Base-by-base conservation (phyloP, 2,113 vertebrate species). In the Pipa parva region DNA sequence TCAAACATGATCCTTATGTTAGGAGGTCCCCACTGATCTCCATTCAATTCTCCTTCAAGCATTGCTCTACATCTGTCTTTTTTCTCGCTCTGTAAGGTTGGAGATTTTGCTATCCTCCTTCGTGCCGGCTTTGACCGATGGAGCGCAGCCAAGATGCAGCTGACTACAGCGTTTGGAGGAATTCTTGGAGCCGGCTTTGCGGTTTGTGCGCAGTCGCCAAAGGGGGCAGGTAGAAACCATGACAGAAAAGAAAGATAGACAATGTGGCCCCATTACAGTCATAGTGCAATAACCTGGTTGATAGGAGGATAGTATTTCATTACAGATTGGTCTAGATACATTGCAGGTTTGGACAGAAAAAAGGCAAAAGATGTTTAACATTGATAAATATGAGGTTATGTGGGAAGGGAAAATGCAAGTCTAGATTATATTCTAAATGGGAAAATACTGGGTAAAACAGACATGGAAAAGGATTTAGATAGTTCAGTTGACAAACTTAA, bases 61-160 rank as follows among this genome's bases (percentile, higher is more conserved):
- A 11, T 17, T 21, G 27, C 51, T 54, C 21, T 31, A 39, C 0
- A 3, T 52, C 29, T 45, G 18, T 4, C 17, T 10, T 21, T 2
- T 25, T n/a, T 24, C 1, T 42, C 42, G 63, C 61, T 69, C 29
- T 36, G 60, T 54, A 75, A 99, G 97, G 88, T 99, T 74, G 95
- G 97, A 73, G 97, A 99, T 82, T 99, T 99, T 73, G 95, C 94
- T 74, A 98, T 99, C 78, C 83, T 99, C 26, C 91, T 99, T 73
- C 90, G 95, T 61, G 97, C 97, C 1, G 97, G 97, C 12, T 99
- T 99, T 74, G 96, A 99, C 77, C 91, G 92, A 33, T 97, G 96
- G 95, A 98, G 92, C 11, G 97, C 97, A 5, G 95, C 95, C 64
- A 94, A 94, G 75, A 90, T 99, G 90, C 97, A 99, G 87, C 83